These are phyloP conservation scores for Leptinotarsa texana DNA, from an alignment of 1,140 invertebrate genomes.

Conservation along the genomic window DNA sequence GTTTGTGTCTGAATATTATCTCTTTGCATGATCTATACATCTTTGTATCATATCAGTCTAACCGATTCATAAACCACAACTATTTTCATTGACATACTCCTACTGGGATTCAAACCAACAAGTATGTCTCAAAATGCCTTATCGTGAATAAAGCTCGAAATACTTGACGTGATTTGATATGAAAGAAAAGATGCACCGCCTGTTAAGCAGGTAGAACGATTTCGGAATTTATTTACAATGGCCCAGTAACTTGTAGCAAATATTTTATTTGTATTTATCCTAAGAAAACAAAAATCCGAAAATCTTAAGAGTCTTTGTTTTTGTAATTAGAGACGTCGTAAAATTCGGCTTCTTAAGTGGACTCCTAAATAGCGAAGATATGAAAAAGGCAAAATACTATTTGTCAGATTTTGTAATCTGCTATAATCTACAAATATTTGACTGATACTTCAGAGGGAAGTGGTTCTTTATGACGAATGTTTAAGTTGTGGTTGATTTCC, in stretches of 20 bases:
- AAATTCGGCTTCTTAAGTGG: constrained; percentile 25
- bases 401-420: constrained; percentile 12
- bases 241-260: constrained; percentile 16
- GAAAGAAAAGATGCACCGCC: neutral
- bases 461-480: too few relatives aligned
- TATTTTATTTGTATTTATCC: constrained; percentile 24
- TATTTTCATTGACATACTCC: too few relatives aligned
- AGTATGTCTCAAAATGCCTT: neutral
- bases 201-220: constrained; percentile 16
- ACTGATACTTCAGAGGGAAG: neutral
- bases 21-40: too few relatives aligned
- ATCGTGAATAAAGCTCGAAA: neutral
- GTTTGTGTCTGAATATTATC: too few relatives aligned
- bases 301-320: constrained; percentile 26
- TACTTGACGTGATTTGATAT: constrained; percentile 8
- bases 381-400: constrained; percentile 10
- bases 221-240: constrained; percentile 19
- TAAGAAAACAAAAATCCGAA: constrained; percentile 14
- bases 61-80: too few relatives aligned
- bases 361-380: constrained; percentile 17
- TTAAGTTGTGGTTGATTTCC: too few relatives aligned
- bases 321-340: constrained; percentile 21
- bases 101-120: too few relatives aligned
- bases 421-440: constrained; percentile 18
- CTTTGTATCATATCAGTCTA: too few relatives aligned